phyloP scores from a whole-genome alignment of 2,888 invertebrate species.

The Himalopsyche japonica region DNA sequence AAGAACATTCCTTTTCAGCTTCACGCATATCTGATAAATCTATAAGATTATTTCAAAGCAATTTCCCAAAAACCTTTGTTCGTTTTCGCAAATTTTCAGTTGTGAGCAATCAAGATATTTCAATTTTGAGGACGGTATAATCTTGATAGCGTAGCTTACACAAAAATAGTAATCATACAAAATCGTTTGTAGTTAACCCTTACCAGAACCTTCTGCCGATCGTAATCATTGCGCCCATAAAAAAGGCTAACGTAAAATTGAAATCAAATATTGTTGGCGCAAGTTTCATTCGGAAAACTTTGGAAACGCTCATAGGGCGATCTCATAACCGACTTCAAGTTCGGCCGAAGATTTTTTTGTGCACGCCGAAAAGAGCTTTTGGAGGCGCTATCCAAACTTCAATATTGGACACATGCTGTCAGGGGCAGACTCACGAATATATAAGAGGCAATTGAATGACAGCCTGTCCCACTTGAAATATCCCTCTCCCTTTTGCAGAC shows the following conservation, averaged over 20 bases:
- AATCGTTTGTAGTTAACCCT: constrained; percentile 1
- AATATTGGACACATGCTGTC: constrained; percentile 34
- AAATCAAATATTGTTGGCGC: constrained; percentile 1
- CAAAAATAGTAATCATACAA: neutral
- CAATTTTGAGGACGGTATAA: neutral
- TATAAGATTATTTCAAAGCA: neutral
- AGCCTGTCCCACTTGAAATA: constrained; percentile 20
- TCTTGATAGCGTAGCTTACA: neutral
- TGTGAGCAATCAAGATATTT: constrained; percentile 6
- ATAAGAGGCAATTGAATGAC: constrained; percentile 33
- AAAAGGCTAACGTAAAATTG: constrained; percentile 1
- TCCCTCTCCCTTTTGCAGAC: constrained; percentile 26
- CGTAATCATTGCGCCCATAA: neutral
- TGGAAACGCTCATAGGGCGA: neutral
- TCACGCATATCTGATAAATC: neutral
- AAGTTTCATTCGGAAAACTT: neutral
- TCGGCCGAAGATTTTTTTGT: neutral
- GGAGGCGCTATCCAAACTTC: constrained; percentile 20
- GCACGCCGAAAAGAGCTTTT: neutral
- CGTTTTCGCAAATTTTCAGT: neutral
- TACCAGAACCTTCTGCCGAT: neutral
- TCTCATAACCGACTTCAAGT: neutral
- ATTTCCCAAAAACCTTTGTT: neutral
- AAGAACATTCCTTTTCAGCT: neutral
- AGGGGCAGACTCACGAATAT: constrained; percentile 22